A percentile compares a stretch with the other conserved stretches of the same genome.
Evolutionary conservation across 2,113 vertebrate genomes (phyloP).

Genomic region (Aplodontia rufa): DNA sequence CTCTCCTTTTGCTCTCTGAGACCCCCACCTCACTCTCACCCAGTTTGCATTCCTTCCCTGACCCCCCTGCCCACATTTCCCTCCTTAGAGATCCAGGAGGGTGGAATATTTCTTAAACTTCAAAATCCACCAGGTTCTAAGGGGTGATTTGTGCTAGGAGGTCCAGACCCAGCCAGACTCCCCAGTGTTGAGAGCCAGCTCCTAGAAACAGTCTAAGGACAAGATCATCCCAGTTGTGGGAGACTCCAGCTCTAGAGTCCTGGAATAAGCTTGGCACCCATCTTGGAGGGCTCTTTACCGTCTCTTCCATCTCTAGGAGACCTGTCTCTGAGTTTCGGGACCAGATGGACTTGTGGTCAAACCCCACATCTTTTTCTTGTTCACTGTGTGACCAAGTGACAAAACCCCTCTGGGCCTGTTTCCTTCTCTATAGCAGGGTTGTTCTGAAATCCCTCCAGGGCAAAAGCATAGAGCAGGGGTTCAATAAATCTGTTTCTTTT

Average conservation of each 20-base stretch:
- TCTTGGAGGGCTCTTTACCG: not conserved
- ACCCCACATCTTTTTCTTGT: not conserved
- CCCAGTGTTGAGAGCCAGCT: not conserved
- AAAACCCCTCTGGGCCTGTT: not conserved
- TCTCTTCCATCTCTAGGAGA: not conserved
- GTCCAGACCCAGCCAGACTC: not conserved
- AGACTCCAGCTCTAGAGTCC: not conserved
- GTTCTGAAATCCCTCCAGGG: not conserved
- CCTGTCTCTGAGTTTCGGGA: not conserved
- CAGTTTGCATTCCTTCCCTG: not conserved
- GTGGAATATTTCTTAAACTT: not conserved
- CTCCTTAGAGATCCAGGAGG: not conserved
- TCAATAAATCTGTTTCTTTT: conserved; percentile 45
- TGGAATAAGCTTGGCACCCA: too few species aligned
- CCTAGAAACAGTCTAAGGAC: not conserved
- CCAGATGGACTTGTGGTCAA: not conserved
- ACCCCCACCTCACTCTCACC: not conserved
- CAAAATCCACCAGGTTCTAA: not conserved
- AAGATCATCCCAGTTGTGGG: not conserved
- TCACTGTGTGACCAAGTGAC: conserved; percentile 34
- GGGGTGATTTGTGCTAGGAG: not conserved
- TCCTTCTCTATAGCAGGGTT: not conserved
- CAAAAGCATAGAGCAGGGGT: not conserved
- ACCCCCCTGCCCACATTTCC: not conserved
- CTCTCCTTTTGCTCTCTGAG: not conserved